Evolutionary conservation across 2,888 invertebrate genomes (phyloP).

Genomic region (Neelides folsomi): DNA sequence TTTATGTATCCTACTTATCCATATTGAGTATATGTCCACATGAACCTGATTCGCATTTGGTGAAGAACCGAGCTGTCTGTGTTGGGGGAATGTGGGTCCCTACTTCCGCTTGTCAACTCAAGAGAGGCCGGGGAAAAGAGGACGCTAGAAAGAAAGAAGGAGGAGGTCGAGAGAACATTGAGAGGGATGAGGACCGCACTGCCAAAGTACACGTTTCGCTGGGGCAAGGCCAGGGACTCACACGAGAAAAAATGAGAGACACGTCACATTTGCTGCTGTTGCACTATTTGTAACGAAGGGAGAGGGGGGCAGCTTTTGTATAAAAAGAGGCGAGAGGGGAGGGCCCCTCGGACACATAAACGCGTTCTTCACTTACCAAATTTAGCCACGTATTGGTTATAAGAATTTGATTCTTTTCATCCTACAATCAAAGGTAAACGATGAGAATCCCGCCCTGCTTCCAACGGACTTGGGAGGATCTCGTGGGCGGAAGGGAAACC

Average conservation of each 20-base stretch:
- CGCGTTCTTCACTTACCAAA: conserved; percentile 42
- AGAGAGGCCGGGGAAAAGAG: too few relatives aligned
- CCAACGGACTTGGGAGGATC: neutral
- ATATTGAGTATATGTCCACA: too few relatives aligned
- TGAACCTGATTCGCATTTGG: too few relatives aligned
- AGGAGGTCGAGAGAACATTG: too few relatives aligned
- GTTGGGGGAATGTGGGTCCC: too few relatives aligned
- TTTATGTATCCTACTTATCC: too few relatives aligned
- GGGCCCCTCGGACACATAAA: conserved; percentile 8
- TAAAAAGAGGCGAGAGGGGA: conserved; percentile 2
- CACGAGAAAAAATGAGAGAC: neutral
- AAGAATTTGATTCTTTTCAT: conserved; percentile 51
- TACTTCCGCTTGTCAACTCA: too few relatives aligned
- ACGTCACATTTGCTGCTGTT: neutral
- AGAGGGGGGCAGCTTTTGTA: neutral
- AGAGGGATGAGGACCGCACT: too few relatives aligned
- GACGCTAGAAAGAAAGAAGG: too few relatives aligned
- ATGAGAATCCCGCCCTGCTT: neutral
- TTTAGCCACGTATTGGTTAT: conserved; percentile 49
- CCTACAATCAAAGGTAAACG: conserved; percentile 37
- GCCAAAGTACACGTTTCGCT: neutral
- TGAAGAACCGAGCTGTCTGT: too few relatives aligned
- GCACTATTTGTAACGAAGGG: neutral
- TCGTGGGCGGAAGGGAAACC: neutral
- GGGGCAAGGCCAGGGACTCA: neutral